Base-by-base conservation (phyloP, 2,888 invertebrate species). In the Mallateleia sp. region DNA sequence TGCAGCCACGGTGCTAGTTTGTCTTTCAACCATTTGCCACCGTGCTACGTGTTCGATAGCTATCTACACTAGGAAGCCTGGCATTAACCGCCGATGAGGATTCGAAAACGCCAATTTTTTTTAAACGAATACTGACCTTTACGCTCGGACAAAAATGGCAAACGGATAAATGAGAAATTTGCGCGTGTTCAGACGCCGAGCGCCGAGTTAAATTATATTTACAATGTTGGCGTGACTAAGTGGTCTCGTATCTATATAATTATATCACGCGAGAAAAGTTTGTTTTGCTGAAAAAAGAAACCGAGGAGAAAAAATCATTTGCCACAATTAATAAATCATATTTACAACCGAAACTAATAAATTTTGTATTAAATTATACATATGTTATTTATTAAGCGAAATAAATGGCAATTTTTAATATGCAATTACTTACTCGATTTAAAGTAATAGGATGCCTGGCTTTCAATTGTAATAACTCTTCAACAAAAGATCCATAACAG, bases 401-500 rank as follows among this genome's bases (percentile, higher is more conserved):
- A n/a, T n/a, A n/a, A n/a, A n/a, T n/a, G n/a, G n/a, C n/a, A n/a
- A n/a, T n/a, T n/a, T n/a, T n/a, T n/a, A n/a, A n/a, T n/a, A n/a
- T n/a, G n/a, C n/a, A n/a, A n/a, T n/a, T n/a, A 86, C 69, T 86
- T 78, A 90, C 90, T 5, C 74, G 56, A 54, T 71, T 69, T n/a
- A 94, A 66, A 11, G 91, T 24, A 7, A 88, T 56, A 0, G 94
- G 94, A 5, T 85, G 7, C 32, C 92, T 89, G 9, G 88, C 42
- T 69, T 88, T 91, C 0, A 92, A 42, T 0, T 91, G 69, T 52
- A 94, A 71, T 15, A 93, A 93, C 64, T 96, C 95, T 89, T 96
- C 96, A 91, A 96, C 96, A 93, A 97, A 97, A 1, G 96, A 96
- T 34, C 96, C 96, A 91, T 96, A 97, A 38, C 96, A 96, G 4